Evolutionary conservation across 2,888 invertebrate genomes (phyloP).

Genomic region (Drosophila stalkeri): DNA sequence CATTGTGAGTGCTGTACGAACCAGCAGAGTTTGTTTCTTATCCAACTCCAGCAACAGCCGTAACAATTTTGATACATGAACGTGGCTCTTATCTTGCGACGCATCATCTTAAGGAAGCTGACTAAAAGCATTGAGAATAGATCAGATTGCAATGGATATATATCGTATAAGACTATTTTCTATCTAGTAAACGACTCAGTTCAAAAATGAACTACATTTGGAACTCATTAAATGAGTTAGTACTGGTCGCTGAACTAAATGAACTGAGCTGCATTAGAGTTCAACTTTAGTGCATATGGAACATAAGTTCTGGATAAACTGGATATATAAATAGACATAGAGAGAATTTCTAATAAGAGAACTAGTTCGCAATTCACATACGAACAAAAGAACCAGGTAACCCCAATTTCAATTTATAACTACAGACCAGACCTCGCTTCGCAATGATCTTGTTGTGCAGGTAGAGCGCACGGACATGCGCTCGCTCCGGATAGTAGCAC

Average conservation of each 20-base stretch:
- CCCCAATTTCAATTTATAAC: not conserved
- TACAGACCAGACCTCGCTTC: conserved; percentile 86
- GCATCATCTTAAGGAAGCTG: conserved; percentile 90
- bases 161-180: too few species aligned
- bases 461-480: conserved; percentile 91
- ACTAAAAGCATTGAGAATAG: conserved; percentile 66
- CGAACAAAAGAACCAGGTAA: too few species aligned
- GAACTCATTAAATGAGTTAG: not conserved
- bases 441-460: conserved; percentile 92
- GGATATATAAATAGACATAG: not conserved
- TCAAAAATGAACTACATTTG: not conserved
- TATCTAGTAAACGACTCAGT: not conserved
- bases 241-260: not conserved
- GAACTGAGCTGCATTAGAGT: not conserved
- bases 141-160: conserved; percentile 1
- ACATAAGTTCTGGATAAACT: not conserved
- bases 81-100: conserved; percentile 89
- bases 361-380: not conserved
- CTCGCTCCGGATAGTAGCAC: conserved; percentile 90
- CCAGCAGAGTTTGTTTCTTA: conserved; percentile 64
- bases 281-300: too few species aligned
- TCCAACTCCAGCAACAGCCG: conserved; percentile 87
- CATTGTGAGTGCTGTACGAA: conserved; percentile 40
- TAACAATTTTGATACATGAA: conserved; percentile 76
- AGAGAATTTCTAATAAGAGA: not conserved